Evolutionary conservation across 2,888 invertebrate species (phyloP), one percentile per base, ranked within the genome.

Genomic region (Watsonalla cultraria): DNA sequence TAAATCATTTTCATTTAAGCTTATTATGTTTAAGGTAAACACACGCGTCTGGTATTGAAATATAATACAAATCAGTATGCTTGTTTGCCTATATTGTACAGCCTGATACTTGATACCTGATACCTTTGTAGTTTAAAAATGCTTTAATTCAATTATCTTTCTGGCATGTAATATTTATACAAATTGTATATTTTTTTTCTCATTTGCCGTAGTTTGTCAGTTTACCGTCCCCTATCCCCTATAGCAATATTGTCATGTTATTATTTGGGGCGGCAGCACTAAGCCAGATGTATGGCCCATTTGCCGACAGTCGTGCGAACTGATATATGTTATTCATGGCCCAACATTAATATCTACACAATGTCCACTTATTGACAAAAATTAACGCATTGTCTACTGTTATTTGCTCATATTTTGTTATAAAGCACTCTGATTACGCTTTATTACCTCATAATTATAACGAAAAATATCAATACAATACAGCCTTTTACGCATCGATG

Each of bases 231-330:
- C 24, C 24, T 24, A 47, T 42, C 52, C 53, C 39, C 53, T 51
- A 51, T 70, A 75, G 74, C 81, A 78, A 84, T 78, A 81, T 81
- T 78, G 82, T 80, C 80, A 79, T 84, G 81, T 82, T 86, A 86
- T 86, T 85, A 85, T 86, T 85, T 84, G 78, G 80, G 75, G 70
- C 80, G 80, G 81, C 83, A 82, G 76, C 84, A 78, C 81, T 88
- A 87, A 89, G 86, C 86, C 76, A 82, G 85, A 88, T 78, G 75
- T 86, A 87, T 86, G 78, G 84, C 64, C 85, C 85, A 86, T 88
- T 87, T 80, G 80, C 78, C 74, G 80, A 81, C 82, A 77, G 78
- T 80, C 80, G 82, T 68, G 80, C 76, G 74, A 76, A 80, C 77
- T 76, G 78, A 66, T 74, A 75, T 80, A 71, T 76, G 83, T 84